Base-by-base conservation (phyloP, 2,113 vertebrate genomes). In the Pampusana beccarii region DNA sequence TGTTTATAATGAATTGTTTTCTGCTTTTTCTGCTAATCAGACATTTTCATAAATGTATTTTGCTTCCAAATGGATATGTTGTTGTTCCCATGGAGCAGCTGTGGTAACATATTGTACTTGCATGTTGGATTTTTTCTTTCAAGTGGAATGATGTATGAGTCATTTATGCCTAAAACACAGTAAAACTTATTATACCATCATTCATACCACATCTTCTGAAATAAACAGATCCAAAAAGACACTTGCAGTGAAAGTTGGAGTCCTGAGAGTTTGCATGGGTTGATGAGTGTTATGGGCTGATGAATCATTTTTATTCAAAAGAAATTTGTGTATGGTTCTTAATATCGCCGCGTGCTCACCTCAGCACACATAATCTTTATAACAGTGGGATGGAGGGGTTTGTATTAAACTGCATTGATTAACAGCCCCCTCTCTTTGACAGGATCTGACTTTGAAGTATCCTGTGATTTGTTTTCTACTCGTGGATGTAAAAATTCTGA, bases 1-100 rank as follows among this genome's bases (percentile, higher is more conserved):
- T 87, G 84, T 95, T 94, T 92, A 38, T 89, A 91, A 96, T 89
- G 5, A 95, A 91, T 95, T 95, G 72, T 92, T 93, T 96, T 92
- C 89, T 95, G 34, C 73, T 91, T 93, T 95, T 89, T 95, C 77
- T 94, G 66, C 91, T 96, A 91, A 92, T 95, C 65, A 51, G 73
- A 61, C 57, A 58, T 91, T 96, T 97, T 93, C 85, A 86, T 90
- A 95, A 94, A 90, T 86, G 62, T 57, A 38, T 95, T 94, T 93
- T 71, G 33, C 73, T 92, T 92, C 66, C 78, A 93, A 92, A 91
- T 87, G 80, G 50, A 14, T 92, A 65, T 92, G 70, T 58, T 92
- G 83, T 89, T 93, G 74, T 79, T 93, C 69, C 87, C 74, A n/a
- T 62, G 50, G 89, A 95, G 64, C 87, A 96, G 90, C 93, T 96